Evolutionary conservation across 2,113 vertebrate genomes (phyloP).

Genomic region (Podiceps cristatus): DNA sequence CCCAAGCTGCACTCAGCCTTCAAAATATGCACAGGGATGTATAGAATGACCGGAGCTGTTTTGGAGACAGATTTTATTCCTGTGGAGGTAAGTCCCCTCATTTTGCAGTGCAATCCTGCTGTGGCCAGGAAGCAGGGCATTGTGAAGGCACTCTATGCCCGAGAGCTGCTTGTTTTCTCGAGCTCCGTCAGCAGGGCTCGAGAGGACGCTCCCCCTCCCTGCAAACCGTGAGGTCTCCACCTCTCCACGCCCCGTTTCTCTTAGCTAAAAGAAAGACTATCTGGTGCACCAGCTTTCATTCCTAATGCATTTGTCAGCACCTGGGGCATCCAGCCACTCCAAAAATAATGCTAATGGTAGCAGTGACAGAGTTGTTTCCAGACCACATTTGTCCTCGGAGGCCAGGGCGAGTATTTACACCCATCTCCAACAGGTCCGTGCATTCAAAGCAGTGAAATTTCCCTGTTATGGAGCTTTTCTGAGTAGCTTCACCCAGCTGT

Average conservation of each 20-base stretch:
- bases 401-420: not conserved
- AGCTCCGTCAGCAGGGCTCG: not conserved
- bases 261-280: not conserved
- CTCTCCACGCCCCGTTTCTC: not conserved
- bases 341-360: not conserved
- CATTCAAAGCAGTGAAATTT: not conserved
- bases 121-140: not conserved
- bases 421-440: not conserved
- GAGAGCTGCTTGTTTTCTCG: not conserved
- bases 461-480: not conserved
- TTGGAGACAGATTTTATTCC: not conserved
- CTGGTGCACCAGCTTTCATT: not conserved
- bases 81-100: not conserved
- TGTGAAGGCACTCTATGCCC: not conserved
- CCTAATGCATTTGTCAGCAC: not conserved
- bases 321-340: not conserved
- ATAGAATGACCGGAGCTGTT: not conserved
- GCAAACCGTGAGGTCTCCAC: accelerated
- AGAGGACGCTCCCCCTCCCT: not conserved
- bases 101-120: not conserved
- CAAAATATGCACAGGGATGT: not conserved
- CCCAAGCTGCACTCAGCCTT: too few relatives aligned
- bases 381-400: not conserved
- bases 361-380: not conserved
- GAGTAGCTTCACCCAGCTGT: not conserved